Base-by-base conservation (phyloP, 92 coral and sea anemone species). In the Parazoanthus atlanticus region DNA sequence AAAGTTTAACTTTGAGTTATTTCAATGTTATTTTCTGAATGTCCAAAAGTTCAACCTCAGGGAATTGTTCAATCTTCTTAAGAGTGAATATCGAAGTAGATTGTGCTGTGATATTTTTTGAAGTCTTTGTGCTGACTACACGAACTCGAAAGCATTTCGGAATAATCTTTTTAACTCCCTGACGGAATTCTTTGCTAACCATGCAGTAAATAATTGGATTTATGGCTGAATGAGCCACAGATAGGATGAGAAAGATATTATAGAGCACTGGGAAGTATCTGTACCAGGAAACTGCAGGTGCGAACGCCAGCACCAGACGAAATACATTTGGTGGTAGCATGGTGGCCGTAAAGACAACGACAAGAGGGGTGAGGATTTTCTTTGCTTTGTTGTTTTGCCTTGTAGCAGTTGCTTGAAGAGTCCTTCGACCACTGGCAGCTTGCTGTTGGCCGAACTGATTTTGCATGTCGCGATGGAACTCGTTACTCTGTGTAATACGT, bases 151-250 rank as follows among this genome's bases (percentile, higher is more conserved):
- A 38, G 28, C 85, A 61, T 56, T 61, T 58, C 21, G 85, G 74
- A 23, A 81, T 7, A 1, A 81, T 34, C 72, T 81, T 81, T 26
- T 81, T 81, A 38, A 81, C 74, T 30, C 85, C 72, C 16, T 30
- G 72, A 31, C 85, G 85, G 30, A 81, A 81, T 65, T 81, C 85
- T 58, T 81, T 81, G 54, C 85, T 81, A 65, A 81, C 85, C 85
- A 81, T 56, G 85, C 85, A 81, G 52, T 81, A 81, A 81, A 81
- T 81, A 7, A 81, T 26, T 6, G 85, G 85, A 32, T 81, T 81
- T 5, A 65, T 19, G 72, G 85, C 85, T 33, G 85, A 81, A 56
- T 81, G 29, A 25, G 85, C 73, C 30, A 81, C 85, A 38, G 85
- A 56, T 34, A 81, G 19, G 15, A 81, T 33, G 17, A 81, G 32